phyloP scores from a whole-genome alignment of 2,797 vertebrate genomes.

The Enteromius anoplus region DNA sequence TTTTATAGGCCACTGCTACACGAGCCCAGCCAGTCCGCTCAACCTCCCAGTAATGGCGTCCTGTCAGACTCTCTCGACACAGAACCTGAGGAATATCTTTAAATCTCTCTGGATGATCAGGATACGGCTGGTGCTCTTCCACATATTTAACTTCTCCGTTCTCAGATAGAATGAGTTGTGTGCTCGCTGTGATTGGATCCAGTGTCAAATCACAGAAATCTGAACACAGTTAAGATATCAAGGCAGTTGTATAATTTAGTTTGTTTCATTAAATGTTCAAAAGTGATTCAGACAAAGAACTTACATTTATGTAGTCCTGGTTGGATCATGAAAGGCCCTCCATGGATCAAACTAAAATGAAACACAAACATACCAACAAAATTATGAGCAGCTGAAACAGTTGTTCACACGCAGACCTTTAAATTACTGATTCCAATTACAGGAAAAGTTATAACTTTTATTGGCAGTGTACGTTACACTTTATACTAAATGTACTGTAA shows the following conservation, averaged over 20 bases:
- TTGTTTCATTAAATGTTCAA: neutral
- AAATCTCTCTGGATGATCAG: constrained; percentile 1
- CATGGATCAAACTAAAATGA: neutral
- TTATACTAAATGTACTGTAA: no score
- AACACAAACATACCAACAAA: neutral
- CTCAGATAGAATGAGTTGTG: neutral
- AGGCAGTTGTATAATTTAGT: neutral
- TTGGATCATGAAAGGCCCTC: neutral
- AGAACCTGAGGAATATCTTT: neutral
- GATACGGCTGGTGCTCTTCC: neutral
- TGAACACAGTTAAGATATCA: neutral
- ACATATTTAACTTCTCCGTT: neutral
- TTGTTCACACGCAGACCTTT: neutral
- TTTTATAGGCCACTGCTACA: no score
- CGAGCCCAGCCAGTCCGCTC: no score
- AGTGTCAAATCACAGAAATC: neutral
- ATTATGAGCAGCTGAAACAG: neutral
- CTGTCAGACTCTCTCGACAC: no score
- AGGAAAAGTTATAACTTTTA: no score
- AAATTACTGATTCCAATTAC: neutral
- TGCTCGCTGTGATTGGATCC: neutral
- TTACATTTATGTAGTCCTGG: constrained; percentile 1
- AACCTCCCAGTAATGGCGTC: no score
- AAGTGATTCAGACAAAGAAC: neutral
- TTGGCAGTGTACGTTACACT: no score